Conservation (phyloP, 2,113 vertebrate species). For the Eulacestoma nigropectus region DNA sequence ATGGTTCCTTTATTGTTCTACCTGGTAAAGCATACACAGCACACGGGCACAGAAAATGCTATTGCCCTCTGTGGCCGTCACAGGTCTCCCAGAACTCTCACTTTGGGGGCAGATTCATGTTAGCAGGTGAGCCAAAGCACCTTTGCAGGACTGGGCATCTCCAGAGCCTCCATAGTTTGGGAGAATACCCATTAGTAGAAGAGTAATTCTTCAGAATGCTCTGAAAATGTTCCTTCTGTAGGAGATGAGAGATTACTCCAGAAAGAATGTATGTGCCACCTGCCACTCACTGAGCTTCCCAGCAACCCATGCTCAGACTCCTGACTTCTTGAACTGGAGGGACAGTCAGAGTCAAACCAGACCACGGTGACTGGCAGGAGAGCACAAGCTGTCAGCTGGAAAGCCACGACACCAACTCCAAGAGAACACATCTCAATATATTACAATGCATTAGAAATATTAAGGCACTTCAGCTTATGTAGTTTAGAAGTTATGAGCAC, state of each 20-base stretch:
- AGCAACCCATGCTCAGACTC: neutral
- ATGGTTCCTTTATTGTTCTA: neutral
- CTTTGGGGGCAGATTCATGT: neutral
- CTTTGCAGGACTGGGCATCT: neutral
- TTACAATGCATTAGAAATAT: neutral
- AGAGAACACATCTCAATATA: neutral
- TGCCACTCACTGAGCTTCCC: neutral
- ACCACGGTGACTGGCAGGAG: neutral
- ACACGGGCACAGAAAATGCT: fast-evolving
- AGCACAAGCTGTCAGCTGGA: neutral
- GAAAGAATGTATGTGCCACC: neutral
- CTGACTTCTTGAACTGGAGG: neutral
- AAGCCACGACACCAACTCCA: neutral
- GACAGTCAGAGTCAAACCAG: neutral
- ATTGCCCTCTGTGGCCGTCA: neutral
- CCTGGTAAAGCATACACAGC: neutral
- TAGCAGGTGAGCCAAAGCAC: neutral
- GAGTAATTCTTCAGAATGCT: neutral
- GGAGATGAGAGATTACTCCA: neutral
- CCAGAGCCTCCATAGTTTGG: neutral
- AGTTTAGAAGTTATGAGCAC: neutral
- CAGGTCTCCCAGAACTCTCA: neutral
- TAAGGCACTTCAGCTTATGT: neutral
- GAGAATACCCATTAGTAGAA: neutral
- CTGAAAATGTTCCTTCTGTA: neutral